Percentiles rank a stretch among this genome's conserved stretches.
Conservation (phyloP, 2,888 invertebrate species). For the Andrena flavipes region DNA sequence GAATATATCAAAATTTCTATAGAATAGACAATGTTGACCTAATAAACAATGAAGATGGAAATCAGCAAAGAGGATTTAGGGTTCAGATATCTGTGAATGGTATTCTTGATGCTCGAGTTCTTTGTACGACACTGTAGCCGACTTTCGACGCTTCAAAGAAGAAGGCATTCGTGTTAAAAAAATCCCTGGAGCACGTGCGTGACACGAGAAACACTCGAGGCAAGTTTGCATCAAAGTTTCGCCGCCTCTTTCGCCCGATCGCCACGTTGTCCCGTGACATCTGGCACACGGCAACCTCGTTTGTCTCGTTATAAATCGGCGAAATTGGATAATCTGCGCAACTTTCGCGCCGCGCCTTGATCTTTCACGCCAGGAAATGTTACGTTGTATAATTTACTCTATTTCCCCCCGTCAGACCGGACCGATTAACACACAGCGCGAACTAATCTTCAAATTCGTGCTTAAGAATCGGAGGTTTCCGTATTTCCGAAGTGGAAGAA, state of each 20-base stretch:
- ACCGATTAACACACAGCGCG: constrained; percentile 17
- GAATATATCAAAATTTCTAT: too few relatives aligned
- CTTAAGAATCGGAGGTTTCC: neutral
- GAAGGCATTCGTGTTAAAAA: neutral
- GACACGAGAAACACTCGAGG: constrained; percentile 72
- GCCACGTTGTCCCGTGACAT: constrained; percentile 77
- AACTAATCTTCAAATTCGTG: constrained; percentile 26
- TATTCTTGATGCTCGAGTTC: neutral
- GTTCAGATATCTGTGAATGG: neutral
- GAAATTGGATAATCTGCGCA: constrained; percentile 81
- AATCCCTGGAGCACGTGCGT: constrained; percentile 65
- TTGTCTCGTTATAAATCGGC: constrained; percentile 80
- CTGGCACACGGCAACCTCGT: constrained; percentile 82
- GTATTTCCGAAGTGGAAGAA: neutral
- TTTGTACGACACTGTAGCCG: constrained; percentile 3
- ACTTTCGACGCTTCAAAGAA: neutral
- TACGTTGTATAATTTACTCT: constrained; percentile 45
- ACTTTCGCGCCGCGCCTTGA: constrained; percentile 73
- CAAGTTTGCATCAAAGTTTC: constrained; percentile 69
- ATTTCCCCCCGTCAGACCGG: neutral
- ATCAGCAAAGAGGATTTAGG: neutral
- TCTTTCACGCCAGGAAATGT: constrained; percentile 46
- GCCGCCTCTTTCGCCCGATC: constrained; percentile 66
- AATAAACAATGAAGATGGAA: too few relatives aligned
- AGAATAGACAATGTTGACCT: too few relatives aligned